phyloP scores from a whole-genome alignment of 2,113 vertebrate genomes.

The Protobothrops mucrosquamatus region DNA sequence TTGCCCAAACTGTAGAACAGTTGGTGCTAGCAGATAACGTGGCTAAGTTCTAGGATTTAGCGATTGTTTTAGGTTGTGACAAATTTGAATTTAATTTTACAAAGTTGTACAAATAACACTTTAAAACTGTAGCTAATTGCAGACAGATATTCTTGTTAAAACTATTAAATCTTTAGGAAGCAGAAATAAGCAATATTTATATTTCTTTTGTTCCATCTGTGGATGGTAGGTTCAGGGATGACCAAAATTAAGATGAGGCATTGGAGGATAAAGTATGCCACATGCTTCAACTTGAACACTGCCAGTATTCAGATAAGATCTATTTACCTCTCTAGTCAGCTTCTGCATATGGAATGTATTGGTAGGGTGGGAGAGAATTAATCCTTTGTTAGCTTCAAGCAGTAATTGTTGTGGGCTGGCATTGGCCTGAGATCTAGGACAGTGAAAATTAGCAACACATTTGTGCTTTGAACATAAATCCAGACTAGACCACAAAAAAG shows the following conservation, averaged over 20 bases:
- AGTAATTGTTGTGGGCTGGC: not conserved
- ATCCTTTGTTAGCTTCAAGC: not conserved
- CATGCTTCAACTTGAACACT: not conserved
- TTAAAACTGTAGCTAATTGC: not conserved
- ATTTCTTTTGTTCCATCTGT: not conserved
- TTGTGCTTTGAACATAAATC: not conserved
- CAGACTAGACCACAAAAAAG: not conserved
- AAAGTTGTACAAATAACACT: not conserved
- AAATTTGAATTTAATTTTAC: not conserved
- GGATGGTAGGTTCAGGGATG: not conserved
- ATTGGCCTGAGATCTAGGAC: not conserved
- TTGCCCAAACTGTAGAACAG: not conserved
- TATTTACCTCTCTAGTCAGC: not conserved
- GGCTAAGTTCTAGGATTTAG: not conserved
- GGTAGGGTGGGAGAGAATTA: not conserved
- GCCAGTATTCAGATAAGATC: not conserved
- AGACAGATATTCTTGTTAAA: not conserved
- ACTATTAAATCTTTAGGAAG: slow-evolving; percentile 5
- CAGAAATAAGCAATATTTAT: not conserved
- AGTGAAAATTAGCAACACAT: not conserved
- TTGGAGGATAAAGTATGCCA: not conserved
- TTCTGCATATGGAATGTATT: not conserved
- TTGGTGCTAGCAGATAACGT: not conserved
- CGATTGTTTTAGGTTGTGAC: not conserved
- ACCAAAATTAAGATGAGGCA: not conserved